Percentiles rank a stretch among this genome's conserved stretches.
These are phyloP conservation scores for Plutomurus gul DNA, from an alignment of 1,140 invertebrate genomes.

Conservation along the genomic window DNA sequence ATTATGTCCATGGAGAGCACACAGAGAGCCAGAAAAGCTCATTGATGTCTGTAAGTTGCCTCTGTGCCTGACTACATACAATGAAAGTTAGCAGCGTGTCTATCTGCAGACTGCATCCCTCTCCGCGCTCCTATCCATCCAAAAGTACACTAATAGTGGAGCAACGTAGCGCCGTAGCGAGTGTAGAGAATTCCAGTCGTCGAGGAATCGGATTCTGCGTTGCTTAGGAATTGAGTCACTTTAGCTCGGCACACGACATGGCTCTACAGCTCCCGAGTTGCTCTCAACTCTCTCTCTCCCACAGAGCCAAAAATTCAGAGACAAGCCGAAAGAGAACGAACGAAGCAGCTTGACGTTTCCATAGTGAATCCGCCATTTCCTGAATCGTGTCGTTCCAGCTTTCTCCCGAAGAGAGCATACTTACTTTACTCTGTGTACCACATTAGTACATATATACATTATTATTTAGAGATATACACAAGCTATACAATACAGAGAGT, in stretches of 20 bases:
- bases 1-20: too few relatives aligned
- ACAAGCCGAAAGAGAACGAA: background rate
- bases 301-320: background rate
- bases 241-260: too few relatives aligned
- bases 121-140: background rate
- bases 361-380: conserved; percentile 40
- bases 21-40: too few relatives aligned
- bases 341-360: background rate
- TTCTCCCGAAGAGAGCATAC: background rate
- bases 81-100: too few relatives aligned
- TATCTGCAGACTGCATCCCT: too few relatives aligned
- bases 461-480: too few relatives aligned
- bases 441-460: background rate
- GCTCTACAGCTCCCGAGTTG: too few relatives aligned
- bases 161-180: background rate
- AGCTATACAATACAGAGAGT: too few relatives aligned
- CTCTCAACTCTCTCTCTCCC: too few relatives aligned
- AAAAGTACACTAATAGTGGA: background rate
- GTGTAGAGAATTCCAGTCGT: background rate
- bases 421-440: too few relatives aligned
- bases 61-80: too few relatives aligned
- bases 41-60: too few relatives aligned
- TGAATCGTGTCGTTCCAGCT: conserved; percentile 28
- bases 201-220: conserved; percentile 20
- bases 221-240: conserved; percentile 21